Evolutionary conservation across 2,113 vertebrate species (phyloP).

Genomic region (Poeciliopsis retropinna): DNA sequence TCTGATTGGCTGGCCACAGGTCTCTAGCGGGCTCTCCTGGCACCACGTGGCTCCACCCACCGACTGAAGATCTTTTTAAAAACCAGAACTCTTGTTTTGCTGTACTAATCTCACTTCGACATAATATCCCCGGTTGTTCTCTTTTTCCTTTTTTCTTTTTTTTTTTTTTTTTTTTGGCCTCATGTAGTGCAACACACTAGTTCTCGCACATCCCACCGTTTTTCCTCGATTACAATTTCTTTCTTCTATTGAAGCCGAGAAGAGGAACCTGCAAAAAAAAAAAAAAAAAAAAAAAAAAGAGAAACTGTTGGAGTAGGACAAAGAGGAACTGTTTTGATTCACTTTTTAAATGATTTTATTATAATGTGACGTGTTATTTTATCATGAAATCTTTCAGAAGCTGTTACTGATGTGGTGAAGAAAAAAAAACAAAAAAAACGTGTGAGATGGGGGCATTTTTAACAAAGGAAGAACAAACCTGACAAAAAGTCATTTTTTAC

Average conservation of each 20-base stretch:
- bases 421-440: slow-evolving; percentile 17
- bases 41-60: slow-evolving; percentile 80
- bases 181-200: slow-evolving; percentile 60
- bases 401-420: slow-evolving; percentile 62
- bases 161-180: slow-evolving; percentile 30
- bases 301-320: slow-evolving; percentile 47
- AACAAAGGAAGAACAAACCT: slow-evolving; percentile 73
- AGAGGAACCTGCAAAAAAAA: slow-evolving; percentile 69
- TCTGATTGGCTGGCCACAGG: slow-evolving; percentile 82
- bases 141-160: background rate
- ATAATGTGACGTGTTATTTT: slow-evolving; percentile 62
- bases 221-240: slow-evolving; percentile 47
- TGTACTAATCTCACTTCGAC: slow-evolving; percentile 86
- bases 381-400: slow-evolving; percentile 66
- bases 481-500: slow-evolving; percentile 64
- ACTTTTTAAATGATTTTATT: slow-evolving; percentile 59
- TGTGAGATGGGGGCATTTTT: slow-evolving; percentile 65
- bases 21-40: slow-evolving; percentile 60
- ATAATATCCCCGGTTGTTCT: slow-evolving; percentile 67
- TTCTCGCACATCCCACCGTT: slow-evolving; percentile 40
- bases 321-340: slow-evolving; percentile 69
- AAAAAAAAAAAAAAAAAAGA: slow-evolving; percentile 39
- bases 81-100: slow-evolving; percentile 75
- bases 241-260: slow-evolving; percentile 73
- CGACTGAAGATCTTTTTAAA: slow-evolving; percentile 84